These are phyloP conservation scores for Cyphomyrus discorhynchus DNA, from an alignment of 2,113 vertebrate species.

Conservation along the genomic window DNA sequence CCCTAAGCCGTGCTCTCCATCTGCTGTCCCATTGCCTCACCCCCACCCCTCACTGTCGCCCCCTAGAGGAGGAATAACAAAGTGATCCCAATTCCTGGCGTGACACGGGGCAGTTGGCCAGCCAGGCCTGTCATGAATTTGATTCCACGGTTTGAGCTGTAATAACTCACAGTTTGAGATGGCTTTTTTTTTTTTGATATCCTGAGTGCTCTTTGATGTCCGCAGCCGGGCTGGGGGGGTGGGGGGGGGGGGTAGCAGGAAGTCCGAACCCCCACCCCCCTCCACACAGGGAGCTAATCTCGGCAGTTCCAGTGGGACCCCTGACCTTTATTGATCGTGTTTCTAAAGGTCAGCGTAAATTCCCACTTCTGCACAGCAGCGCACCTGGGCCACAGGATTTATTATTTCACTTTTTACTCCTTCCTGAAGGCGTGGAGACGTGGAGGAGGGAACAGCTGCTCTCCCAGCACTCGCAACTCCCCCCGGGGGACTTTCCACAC, in stretches of 20 bases:
- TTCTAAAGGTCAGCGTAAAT: slow-evolving; percentile 22
- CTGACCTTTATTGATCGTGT: slow-evolving; percentile 22
- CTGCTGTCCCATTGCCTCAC: background rate
- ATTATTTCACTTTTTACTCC: background rate
- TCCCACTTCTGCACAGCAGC: background rate
- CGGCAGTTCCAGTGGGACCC: background rate
- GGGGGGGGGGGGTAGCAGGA: background rate
- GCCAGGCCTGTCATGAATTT: background rate
- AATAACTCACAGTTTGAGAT: background rate
- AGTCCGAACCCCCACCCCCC: background rate
- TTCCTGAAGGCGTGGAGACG: background rate
- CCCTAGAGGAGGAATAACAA: background rate
- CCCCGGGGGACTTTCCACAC: background rate
- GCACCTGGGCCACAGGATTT: background rate
- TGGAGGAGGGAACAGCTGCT: background rate
- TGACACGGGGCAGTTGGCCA: background rate
- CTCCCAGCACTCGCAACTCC: background rate
- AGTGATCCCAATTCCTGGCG: background rate
- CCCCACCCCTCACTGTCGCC: background rate
- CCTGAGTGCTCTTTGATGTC: background rate
- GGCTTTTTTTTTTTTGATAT: background rate
- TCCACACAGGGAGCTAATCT: background rate
- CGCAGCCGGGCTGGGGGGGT: background rate
- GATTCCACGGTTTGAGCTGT: background rate
- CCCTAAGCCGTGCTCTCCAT: background rate